Evolutionary conservation across 2,113 vertebrate species (phyloP).

Genomic region (Herpailurus yagouaroundi): DNA sequence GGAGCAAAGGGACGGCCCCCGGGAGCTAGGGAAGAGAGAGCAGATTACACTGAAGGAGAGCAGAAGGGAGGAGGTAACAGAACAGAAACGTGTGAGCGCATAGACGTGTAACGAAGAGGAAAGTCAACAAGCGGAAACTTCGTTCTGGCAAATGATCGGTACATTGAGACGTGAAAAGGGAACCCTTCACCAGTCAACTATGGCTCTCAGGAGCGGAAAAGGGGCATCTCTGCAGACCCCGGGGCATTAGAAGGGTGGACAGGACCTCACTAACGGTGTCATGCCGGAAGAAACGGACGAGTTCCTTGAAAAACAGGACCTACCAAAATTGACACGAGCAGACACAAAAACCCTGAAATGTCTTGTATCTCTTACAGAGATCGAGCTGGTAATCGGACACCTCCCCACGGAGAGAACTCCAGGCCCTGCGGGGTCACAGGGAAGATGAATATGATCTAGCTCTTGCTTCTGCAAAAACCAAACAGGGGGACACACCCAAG

Average conservation of each 20-base stretch:
- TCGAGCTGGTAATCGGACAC: background rate
- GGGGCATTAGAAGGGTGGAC: background rate
- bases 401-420: rapidly evolving
- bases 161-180: background rate
- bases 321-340: background rate
- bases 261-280: background rate
- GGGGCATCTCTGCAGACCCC: too few species aligned
- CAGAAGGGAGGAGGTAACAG: rapidly evolving
- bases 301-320: background rate
- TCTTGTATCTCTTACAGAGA: background rate
- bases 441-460: rapidly evolving
- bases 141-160: background rate
- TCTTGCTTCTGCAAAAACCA: background rate
- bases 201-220: too few species aligned
- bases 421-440: background rate
- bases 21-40: too few species aligned
- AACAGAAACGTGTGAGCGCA: background rate
- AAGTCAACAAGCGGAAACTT: background rate
- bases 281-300: rapidly evolving
- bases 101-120: rapidly evolving
- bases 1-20: rapidly evolving
- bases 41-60: background rate
- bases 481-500: background rate
- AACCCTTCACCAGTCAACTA: too few species aligned
- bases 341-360: background rate